Base-by-base conservation (phyloP, 1,140 invertebrate species). In the Carposina sasakii region DNA sequence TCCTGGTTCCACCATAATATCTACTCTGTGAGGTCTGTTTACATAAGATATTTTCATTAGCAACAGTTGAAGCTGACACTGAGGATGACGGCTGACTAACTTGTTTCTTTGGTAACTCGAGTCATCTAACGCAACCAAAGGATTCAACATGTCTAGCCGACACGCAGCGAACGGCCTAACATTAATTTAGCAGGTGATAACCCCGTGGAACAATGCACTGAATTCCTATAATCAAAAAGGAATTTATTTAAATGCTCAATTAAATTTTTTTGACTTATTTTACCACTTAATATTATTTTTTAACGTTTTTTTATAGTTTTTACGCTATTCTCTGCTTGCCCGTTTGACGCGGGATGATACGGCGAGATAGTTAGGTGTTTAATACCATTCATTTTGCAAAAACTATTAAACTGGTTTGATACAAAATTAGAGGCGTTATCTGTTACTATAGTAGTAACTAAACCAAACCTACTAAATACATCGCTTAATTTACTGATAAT, bases 381-480 rank as follows among this genome's bases (percentile, higher is more conserved):
- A 6, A 47, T 47, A 23, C 45, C 45, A 16, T 36, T 47, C 2
- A n/a, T 5, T 10, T 21, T 37, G 24, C 45, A 47, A 37, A 36
- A 47, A 9, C n/a, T 17, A 5, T 37, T 15, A 23, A 47, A 47
- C 37, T 36, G 12, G 6, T 4, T n/a, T 22, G 45, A 47, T 22
- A 2, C 2, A 24, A 47, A 47, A 47, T 47, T 47, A 9, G 6
- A 36, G 12, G 31, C 45, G 20, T 47, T 47, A 24, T 47, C 45
- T 4, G 45, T 47, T 6, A 47, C 45, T 3, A 47, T 12, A 24
- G 33, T 34, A 23, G n/a, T 17, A 2, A 47, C 45, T 23, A 47
- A 23, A 36, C 45, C 45, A 16, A 6, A 47, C 23, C 45, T 47
- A 17, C 31, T 23, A 16, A 47, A 47, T 12, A 47, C 13, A 2